Base-by-base conservation (phyloP, 2,113 vertebrate species). In the Carlito syrichta region DNA sequence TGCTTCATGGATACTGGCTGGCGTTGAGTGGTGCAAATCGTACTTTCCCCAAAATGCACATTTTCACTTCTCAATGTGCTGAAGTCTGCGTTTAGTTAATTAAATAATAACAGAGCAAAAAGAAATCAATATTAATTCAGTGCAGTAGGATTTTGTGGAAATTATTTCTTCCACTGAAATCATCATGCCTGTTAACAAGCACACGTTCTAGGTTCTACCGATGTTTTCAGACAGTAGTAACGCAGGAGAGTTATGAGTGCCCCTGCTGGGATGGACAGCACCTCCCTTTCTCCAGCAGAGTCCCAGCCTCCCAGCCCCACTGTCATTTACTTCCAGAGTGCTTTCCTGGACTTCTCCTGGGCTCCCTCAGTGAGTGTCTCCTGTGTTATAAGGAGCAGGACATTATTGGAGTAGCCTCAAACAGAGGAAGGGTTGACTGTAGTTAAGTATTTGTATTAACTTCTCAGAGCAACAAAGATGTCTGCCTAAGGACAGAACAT, bases 131-230 rank as follows among this genome's bases (percentile, higher is more conserved):
- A 88, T 92, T 45, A 79, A 52, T 87, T 45, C 43, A 62, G 58
- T 86, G 54, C 87, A 89, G 30, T 83, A 58, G 43, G 63, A 10
- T n/a, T 35, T 32, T 32, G 3, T 83, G 19, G 73, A 56, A 66
- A 63, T 54, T 63, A 30, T n/a, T 93, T 96, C 89, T 97, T 89
- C 68, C 96, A 45, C 50, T 16, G 54, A 97, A 95, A 76, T n/a
- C 73, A 69, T 12, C 30, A 60, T 35, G 43, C 60, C 88, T 74
- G 8, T 56, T 52, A 87, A 88, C 25, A 60, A 74, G 91, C 68
- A 96, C 95, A 81, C 58, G 76, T 74, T 81, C 83, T 19, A 82
- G 87, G 83, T 32, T 93, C 91, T 84, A 38, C 14, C 60, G 60
- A 50, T 86, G n/a, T 82, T 60, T 71, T 86, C 54, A 63, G 6